These are phyloP conservation scores for Diplodus sargus DNA, from an alignment of 2,797 vertebrate genomes.

Conservation along the genomic window DNA sequence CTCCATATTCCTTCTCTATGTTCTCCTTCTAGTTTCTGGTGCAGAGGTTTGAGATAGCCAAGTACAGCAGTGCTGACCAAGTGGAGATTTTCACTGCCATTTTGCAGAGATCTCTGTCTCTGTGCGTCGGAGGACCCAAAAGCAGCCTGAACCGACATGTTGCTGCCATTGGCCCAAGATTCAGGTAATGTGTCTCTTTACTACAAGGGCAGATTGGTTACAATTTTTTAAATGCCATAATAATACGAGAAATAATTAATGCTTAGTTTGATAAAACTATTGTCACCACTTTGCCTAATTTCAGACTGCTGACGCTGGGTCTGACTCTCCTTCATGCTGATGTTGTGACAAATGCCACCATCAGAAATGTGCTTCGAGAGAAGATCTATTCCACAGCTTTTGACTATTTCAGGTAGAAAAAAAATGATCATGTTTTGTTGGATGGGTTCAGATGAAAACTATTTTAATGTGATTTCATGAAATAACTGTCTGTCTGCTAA, in stretches of 20 bases:
- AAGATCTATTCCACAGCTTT: slow-evolving; percentile 98
- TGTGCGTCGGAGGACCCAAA: slow-evolving; percentile 91
- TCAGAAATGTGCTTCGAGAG: slow-evolving; percentile 95
- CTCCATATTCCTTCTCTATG: background rate
- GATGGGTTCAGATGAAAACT: background rate
- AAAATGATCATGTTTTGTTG: background rate
- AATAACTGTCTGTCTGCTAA: background rate
- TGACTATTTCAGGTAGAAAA: slow-evolving; percentile 95
- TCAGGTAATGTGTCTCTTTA: slow-evolving; percentile 67
- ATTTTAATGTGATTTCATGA: background rate
- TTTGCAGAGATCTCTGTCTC: slow-evolving; percentile 93
- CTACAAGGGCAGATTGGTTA: background rate
- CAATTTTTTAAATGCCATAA: background rate
- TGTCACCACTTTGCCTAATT: slow-evolving; percentile 16
- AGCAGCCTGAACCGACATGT: slow-evolving; percentile 93
- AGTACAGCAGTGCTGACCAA: slow-evolving; percentile 98
- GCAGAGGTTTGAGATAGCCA: slow-evolving; percentile 98
- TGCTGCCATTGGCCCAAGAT: slow-evolving; percentile 94
- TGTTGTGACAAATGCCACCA: slow-evolving; percentile 94
- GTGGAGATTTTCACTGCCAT: slow-evolving; percentile 97
- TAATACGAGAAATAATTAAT: background rate
- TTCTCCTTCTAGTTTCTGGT: slow-evolving; percentile 89
- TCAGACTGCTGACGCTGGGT: slow-evolving; percentile 92
- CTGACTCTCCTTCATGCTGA: slow-evolving; percentile 95
- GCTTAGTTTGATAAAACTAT: background rate